Evolutionary conservation across 2,888 invertebrate genomes (phyloP), one percentile per base, ranked within the genome.

Genomic region (Hermaeophaga mercurialis): DNA sequence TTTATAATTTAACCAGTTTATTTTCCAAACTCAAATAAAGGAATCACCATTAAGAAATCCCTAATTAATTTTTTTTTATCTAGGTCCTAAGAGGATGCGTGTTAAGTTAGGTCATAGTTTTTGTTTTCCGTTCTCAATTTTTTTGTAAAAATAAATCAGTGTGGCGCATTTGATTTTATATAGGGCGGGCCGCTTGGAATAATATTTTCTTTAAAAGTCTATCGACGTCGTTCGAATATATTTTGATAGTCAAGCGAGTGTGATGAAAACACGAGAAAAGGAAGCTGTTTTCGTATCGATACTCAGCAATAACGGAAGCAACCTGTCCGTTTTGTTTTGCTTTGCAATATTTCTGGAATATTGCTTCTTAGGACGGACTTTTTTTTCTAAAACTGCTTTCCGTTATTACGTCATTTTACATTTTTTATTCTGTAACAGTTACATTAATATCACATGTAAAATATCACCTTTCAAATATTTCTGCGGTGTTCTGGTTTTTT

Each of bases 131-230:
- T 48, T 62, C 56, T 62, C 64, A 66, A 61, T 57, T 58, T 62
- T 63, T 65, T 63, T 17, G 11, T 18, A 62, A 70, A 70, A 69
- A 70, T 68, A 70, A 70, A 69, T 69, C 59, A 46, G 55, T 63
- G 62, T 18, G 64, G 66, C 9, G 18, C 8, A 41, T 68, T 69
- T 65, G 67, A 62, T 67, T 69, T 68, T 64, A 52, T 62, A 62
- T 56, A 63, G 61, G 62, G 61, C 50, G 65, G 64, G 47, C 59
- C 47, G 65, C 60, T 56, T 63, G 59, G 38, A 55, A 65, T 56
- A 65, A 65, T 65, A 65, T 65, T 65, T 62, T 65, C 56, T 50
- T 59, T 57, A 54, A 47, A 52, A 60, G 60, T 57, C 59, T 62
- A 61, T 58, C 62, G 61, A 55, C 59, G 59, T 60, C 62, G 63